These are phyloP conservation scores for Nomada ruficornis DNA, from an alignment of 2,888 invertebrate species.

Conservation along the genomic window DNA sequence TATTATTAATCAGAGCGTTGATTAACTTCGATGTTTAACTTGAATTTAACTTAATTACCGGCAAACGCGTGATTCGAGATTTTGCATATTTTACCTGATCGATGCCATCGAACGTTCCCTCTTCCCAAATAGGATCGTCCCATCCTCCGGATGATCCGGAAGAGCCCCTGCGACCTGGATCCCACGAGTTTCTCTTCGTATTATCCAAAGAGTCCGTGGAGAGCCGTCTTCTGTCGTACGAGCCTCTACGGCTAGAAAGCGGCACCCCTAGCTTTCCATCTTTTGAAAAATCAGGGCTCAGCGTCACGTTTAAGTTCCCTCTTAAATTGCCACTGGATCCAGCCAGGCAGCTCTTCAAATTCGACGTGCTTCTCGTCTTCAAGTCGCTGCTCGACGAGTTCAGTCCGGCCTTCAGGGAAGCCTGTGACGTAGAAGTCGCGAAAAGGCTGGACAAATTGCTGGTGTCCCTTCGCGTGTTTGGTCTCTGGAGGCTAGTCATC, in stretches of 20 bases:
- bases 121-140: constrained; percentile 88
- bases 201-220: constrained; percentile 91
- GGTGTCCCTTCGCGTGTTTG: constrained; percentile 69
- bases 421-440: constrained; percentile 61
- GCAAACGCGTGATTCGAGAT: background rate
- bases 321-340: constrained; percentile 78
- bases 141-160: constrained; percentile 87
- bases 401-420: constrained; percentile 85
- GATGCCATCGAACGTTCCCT: constrained; percentile 74
- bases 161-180: constrained; percentile 87
- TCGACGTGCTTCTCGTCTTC: constrained; percentile 69
- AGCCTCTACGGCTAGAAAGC: constrained; percentile 84
- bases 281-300: constrained; percentile 79
- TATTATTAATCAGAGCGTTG: too few relatives aligned
- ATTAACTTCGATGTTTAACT: too few relatives aligned
- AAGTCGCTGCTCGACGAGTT: constrained; percentile 82
- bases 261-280: constrained; percentile 69
- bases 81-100: constrained; percentile 58
- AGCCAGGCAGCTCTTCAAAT: constrained; percentile 79
- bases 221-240: constrained; percentile 84
- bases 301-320: constrained; percentile 78
- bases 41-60: too few relatives aligned
- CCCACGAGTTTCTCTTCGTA: constrained; percentile 89
- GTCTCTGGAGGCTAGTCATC: constrained; percentile 80
- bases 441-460: constrained; percentile 74